Conservation (phyloP, 2,797 vertebrate species). For the Varecia variegata region DNA sequence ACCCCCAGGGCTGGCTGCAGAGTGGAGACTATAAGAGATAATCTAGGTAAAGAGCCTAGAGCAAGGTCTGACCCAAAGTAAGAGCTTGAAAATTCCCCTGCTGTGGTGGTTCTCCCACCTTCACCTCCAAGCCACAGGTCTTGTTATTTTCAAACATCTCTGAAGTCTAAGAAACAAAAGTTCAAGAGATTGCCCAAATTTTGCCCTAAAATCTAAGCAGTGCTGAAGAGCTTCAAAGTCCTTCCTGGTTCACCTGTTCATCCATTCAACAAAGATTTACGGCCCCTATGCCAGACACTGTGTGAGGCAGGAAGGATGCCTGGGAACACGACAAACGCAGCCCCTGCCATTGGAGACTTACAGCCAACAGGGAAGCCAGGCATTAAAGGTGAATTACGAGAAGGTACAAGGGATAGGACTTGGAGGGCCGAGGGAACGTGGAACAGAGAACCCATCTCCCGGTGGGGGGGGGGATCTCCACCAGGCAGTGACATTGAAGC, state of each 20-base stretch:
- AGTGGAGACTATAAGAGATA: not conserved
- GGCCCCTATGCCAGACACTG: not conserved
- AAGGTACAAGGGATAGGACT: not conserved
- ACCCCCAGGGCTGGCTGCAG: not conserved
- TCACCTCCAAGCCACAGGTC: not conserved
- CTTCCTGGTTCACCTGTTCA: not conserved
- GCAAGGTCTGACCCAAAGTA: not conserved
- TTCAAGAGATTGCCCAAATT: not conserved
- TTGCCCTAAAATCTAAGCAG: not conserved
- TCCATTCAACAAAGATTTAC: not conserved
- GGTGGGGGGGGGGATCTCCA: not conserved
- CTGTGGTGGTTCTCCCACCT: not conserved
- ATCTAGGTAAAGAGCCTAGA: not conserved
- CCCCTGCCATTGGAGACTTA: not conserved
- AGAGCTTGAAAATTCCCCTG: not conserved
- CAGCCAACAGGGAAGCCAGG: not conserved
- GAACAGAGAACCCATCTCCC: not conserved
- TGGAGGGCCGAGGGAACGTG: not conserved
- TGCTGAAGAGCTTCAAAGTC: not conserved
- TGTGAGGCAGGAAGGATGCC: not conserved
- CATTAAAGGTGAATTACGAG: not conserved
- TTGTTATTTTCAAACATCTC: not conserved
- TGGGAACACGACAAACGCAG: not conserved
- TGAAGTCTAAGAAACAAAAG: not conserved
- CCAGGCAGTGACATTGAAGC: not conserved